Base-by-base conservation (phyloP, 2,797 vertebrate genomes). In the Champsocephalus gunnari region DNA sequence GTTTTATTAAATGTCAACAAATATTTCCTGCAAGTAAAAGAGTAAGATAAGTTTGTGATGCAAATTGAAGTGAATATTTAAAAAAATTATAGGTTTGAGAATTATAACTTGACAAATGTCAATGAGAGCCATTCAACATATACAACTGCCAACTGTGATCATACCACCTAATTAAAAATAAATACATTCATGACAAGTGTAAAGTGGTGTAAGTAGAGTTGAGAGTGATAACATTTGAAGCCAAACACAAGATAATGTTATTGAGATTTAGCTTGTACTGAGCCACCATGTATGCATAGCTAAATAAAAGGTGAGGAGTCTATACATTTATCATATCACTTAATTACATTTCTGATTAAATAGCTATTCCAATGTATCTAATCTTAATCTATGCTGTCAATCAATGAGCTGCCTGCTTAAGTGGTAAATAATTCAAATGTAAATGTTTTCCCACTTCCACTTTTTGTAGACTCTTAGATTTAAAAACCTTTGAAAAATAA, bases 401-500 rank as follows among this genome's bases (percentile, higher is more conserved):
- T 41, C 58, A n/a, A n/a, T 38, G 34, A 38, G 34, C 0, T 4
- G 28, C 32, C 17, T 62, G 21, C 32, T 34, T 19, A 16, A 1
- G 59, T 75, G 49, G 38, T 28, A 24, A 58, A 78, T 71, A 1
- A 44, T 77, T 54, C 28, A 3, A 0, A 0, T n/a, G 4, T 38
- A 38, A 38, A 38, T 38, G 34, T 38, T 38, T 38, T 38, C 34
- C 34, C 34, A 38, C 8, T 38, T 2, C 34, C 34, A 38, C 34
- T 38, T 7, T 17, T 28, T 69, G 16, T 47, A 8, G 24, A 62
- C 11, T 59, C 13, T 0, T 38, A 24, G 10, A 24, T 24, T 13
- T 53, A 60, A 12, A 60, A 12, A 68, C 49, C 14, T 54, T 58
- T 66, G 17, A 58, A 17, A 32, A 28, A 60, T 73, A 24, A 66